Evolutionary conservation across 2,797 vertebrate genomes (phyloP), one percentile per base, ranked within the genome.

Genomic region (Telmatherina bonti): DNA sequence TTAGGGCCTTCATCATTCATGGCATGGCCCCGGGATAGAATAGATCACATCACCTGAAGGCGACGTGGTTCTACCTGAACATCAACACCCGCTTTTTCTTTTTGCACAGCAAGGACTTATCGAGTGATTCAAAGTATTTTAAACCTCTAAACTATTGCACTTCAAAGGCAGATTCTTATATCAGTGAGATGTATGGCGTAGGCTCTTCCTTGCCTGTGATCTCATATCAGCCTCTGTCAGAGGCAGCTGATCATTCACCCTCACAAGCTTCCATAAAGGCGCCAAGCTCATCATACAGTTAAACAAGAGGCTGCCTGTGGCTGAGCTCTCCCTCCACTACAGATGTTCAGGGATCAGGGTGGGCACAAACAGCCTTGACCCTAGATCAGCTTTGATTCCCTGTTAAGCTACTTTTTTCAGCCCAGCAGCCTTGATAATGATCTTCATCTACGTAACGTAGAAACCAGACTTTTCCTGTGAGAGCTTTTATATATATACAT

Each of bases 261-360:
- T 81, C 55, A 22, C 71, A 49, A 70, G 69, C 81, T 26, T 78
- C 79, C 66, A 68, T 65, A 54, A 36, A 45, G 86, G 85, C 80
- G 77, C 87, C 83, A 76, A 36, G 31, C 86, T 91, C 90, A 89
- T 92, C 86, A 55, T 72, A 30, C 67, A 49, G 69, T 85, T 86
- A 73, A 84, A 80, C 43, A 35, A 61, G 73, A 70, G 78, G 72
- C 53, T 2, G 62, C 68, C 83, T 82, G 84, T 68, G 65, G 61
- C 64, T 33, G 18, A 61, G 70, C 24, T 27, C 51, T 27, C 22
- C n/a, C 22, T 5, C 51, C 24, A 27, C 24, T 29, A 29, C 51
- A 53, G 51, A 53, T 53, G 27, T 29, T 15, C 13, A 47, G 68
- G 78, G 77, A 78, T 84, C 67, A 75, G 58, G 8, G 62, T 33